Conservation (phyloP, 2,888 invertebrate genomes). For the Rotaria socialis region DNA sequence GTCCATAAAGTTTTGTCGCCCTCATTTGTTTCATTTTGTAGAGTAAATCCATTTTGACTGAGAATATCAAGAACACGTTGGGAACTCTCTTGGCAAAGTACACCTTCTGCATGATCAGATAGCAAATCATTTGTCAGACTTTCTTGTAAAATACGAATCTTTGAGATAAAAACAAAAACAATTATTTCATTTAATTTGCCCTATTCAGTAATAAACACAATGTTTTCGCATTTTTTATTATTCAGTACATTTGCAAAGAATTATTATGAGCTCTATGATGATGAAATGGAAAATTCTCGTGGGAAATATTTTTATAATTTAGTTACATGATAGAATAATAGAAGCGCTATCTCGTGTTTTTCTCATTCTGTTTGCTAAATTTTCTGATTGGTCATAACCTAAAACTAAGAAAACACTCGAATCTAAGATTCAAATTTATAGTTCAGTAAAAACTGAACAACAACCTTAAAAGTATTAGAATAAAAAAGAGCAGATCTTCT, state of each 20-base stretch:
- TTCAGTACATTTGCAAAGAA: background rate
- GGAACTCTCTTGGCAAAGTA: background rate
- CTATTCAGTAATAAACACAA: background rate
- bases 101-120: slow-evolving; percentile 4
- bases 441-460: too few relatives aligned
- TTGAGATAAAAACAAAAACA: background rate
- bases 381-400: background rate
- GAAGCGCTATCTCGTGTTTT: background rate
- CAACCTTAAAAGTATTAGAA: too few relatives aligned
- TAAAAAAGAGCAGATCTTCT: too few relatives aligned
- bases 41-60: background rate
- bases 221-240: background rate
- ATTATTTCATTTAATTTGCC: too few relatives aligned
- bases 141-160: slow-evolving; percentile 33
- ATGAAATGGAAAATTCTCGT: background rate
- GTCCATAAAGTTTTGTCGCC: background rate
- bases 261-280: background rate
- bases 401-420: background rate
- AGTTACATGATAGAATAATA: background rate
- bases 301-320: slow-evolving; percentile 1
- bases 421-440: too few relatives aligned
- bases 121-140: background rate
- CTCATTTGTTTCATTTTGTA: background rate
- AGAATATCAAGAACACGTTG: slow-evolving; percentile 13
- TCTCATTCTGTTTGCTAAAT: background rate